phyloP scores from a whole-genome alignment of 2,797 vertebrate genomes.

The Numenius phaeopus region DNA sequence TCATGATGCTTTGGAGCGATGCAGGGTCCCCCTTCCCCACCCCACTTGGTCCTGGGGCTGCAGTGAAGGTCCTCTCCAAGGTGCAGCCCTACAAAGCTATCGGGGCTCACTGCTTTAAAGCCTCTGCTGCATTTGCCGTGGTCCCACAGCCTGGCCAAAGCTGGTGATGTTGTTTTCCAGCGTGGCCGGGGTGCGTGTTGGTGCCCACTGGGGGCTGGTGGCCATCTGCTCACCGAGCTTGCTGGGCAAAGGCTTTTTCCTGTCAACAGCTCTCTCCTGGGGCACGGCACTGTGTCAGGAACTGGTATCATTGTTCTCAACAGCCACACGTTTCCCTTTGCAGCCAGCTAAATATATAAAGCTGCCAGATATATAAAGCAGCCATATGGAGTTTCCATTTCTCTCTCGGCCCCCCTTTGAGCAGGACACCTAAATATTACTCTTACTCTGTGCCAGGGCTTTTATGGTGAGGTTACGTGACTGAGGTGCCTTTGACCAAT shows the following conservation, averaged over 20 bases:
- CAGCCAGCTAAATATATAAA: neutral
- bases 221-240: neutral
- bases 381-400: neutral
- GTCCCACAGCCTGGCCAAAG: neutral
- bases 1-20: accelerated
- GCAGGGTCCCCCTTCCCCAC: neutral
- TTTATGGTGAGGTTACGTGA: neutral
- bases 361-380: neutral
- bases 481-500: neutral
- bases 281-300: neutral
- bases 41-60: neutral
- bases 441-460: neutral
- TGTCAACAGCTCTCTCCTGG: neutral
- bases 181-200: neutral
- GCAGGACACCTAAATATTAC: neutral
- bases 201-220: neutral
- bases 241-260: neutral
- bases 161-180: neutral
- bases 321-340: neutral
- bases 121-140: accelerated
- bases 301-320: slow-evolving; percentile 28
- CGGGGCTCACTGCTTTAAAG: accelerated
- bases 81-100: neutral
- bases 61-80: accelerated
- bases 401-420: neutral